phyloP scores from a whole-genome alignment of 2,888 invertebrate species.

The Lycaena phlaeas region DNA sequence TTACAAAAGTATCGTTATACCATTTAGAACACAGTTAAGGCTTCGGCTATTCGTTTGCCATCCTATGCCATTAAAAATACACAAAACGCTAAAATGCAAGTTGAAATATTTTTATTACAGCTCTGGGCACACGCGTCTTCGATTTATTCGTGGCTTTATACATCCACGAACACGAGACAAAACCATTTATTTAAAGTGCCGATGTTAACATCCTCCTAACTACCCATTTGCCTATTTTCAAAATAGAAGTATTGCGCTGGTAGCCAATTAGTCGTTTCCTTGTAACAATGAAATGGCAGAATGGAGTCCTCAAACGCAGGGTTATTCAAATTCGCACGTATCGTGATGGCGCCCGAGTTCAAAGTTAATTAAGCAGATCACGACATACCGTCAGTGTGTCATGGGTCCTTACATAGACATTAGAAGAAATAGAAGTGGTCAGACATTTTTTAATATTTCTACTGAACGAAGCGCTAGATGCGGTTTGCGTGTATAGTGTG shows the following conservation, averaged over 20 bases:
- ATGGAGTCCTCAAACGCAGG: conserved; percentile 23
- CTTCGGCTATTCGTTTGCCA: no score
- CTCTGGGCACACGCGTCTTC: no score
- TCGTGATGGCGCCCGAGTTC: conserved; percentile 31
- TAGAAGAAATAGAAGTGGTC: conserved; percentile 12
- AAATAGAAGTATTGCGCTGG: conserved; percentile 15
- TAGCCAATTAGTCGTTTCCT: conserved; percentile 14
- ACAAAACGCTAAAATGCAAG: no score
- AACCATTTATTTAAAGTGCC: not conserved
- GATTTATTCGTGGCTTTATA: no score
- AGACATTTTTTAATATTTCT: no score
- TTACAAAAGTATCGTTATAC: no score
- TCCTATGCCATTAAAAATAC: no score
- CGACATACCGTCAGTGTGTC: conserved; percentile 39
- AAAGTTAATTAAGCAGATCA: conserved; percentile 53
- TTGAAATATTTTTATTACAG: no score
- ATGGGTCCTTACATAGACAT: conserved; percentile 18
- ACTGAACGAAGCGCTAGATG: no score
- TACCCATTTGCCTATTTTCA: conserved; percentile 1
- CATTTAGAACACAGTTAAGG: no score
- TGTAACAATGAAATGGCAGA: conserved; percentile 18
- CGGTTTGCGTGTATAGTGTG: no score
- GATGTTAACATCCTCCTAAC: conserved; percentile 6
- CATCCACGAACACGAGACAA: not conserved
- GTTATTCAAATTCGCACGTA: conserved; percentile 32